These are phyloP conservation scores for Rhinoraja longicauda DNA, from an alignment of 2,797 vertebrate genomes.

Conservation along the genomic window DNA sequence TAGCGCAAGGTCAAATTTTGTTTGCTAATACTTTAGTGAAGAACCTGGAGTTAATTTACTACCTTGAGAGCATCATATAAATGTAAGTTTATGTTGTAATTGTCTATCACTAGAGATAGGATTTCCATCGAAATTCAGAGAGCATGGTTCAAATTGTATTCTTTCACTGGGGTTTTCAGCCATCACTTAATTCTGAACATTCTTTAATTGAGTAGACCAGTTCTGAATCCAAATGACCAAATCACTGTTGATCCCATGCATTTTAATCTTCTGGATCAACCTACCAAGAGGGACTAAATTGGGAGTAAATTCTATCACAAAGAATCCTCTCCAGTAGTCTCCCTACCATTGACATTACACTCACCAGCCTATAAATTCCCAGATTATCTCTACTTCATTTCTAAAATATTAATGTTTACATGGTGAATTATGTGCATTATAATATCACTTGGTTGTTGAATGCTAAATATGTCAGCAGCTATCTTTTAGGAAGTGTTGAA, in stretches of 20 bases:
- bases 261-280: too few species aligned
- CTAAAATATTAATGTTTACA: neutral
- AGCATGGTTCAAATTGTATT: neutral
- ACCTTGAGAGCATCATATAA: neutral
- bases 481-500: conserved; percentile 9
- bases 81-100: neutral
- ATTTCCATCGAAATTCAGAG: neutral
- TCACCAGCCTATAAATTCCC: too few species aligned
- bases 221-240: too few species aligned
- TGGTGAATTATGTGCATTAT: neutral
- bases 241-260: too few species aligned
- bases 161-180: neutral
- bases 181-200: neutral
- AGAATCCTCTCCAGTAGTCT: too few species aligned
- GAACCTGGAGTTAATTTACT: neutral
- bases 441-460: neutral
- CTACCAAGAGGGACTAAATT: too few species aligned
- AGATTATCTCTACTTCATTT: too few species aligned
- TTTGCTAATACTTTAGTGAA: neutral
- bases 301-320: too few species aligned
- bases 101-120: neutral
- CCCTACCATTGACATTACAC: too few species aligned
- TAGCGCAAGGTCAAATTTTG: neutral
- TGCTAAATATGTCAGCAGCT: neutral
- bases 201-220: neutral